Evolutionary conservation across 1,140 invertebrate genomes (phyloP), one percentile per base, ranked within the genome.

Genomic region (Periplaneta americana): DNA sequence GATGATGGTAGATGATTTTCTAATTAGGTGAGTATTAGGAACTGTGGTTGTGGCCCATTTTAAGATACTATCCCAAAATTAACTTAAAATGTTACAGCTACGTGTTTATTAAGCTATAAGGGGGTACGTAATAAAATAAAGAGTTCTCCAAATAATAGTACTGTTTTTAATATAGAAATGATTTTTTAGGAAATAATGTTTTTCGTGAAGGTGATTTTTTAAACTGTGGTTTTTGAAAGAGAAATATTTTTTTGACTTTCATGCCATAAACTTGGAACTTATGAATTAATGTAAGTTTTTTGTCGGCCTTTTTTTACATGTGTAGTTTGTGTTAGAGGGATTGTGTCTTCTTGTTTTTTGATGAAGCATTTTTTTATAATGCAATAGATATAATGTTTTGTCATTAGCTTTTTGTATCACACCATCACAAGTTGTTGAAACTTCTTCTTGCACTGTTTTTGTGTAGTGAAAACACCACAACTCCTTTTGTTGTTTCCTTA

Each of bases 201-300:
- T 66, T 66, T 66, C 48, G 28, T 66, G 48, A 66, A 78, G 37
- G 34, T 35, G 17, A 77, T 28, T 78, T 78, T 78, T 78, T 78
- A 34, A 78, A 78, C 28, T 78, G 13, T 75, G 17, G 80, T 82
- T 82, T 82, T 82, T 82, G 82, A 81, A 81, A 77, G 22, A 78
- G 32, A 37, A 36, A 76, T 82, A n/a, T n/a, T n/a, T 82, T 82
- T 83, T 83, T 83, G 82, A 83, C 37, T 83, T 83, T 81, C 82
- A 83, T 83, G 82, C 80, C n/a, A 66, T 74, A 78, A 77, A 74
- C 48, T 83, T 83, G 82, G 82, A 81, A 81, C 66, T 82, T 57
- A 66, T 81, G 33, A 78, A 32, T 81, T 81, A 57, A 83, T 83
- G 82, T 83, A 83, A 83, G 82, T 83, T 83, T 83, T 81, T 78